phyloP scores from a whole-genome alignment of 2,797 vertebrate species.

The Gymnoscopelus braueri region DNA sequence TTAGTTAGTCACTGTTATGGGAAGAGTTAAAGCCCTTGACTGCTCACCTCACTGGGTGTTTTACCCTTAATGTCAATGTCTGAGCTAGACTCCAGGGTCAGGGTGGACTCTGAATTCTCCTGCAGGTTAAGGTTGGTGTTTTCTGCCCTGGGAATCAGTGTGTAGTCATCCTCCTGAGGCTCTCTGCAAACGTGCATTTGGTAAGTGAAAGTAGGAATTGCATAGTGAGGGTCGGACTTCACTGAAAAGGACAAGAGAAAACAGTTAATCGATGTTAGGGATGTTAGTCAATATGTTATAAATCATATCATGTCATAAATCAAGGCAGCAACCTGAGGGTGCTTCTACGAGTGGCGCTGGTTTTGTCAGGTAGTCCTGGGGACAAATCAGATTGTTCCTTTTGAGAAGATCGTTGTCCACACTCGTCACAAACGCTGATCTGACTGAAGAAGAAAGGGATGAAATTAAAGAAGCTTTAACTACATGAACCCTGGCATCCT shows the following conservation, averaged over 20 bases:
- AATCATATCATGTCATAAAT: background rate
- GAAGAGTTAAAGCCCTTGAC: background rate
- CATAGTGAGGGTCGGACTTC: conserved; percentile 53
- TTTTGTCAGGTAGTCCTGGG: conserved; percentile 84
- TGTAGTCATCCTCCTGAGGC: conserved; percentile 54
- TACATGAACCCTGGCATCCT: too few species aligned
- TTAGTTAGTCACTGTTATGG: background rate
- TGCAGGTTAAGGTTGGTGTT: conserved; percentile 11
- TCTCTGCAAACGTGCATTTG: conserved; percentile 56
- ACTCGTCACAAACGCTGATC: conserved; percentile 83
- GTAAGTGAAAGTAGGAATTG: conserved; percentile 72
- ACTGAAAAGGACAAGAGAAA: conserved; percentile 67
- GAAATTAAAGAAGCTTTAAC: background rate
- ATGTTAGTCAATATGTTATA: background rate
- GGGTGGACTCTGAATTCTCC: conserved; percentile 62
- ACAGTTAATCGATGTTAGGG: too few species aligned
- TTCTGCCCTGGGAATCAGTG: conserved; percentile 28
- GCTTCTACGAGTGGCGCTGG: conserved; percentile 59
- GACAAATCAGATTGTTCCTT: conserved; percentile 85
- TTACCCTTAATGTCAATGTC: conserved; percentile 36
- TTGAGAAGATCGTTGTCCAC: conserved; percentile 85
- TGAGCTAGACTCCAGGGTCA: conserved; percentile 59
- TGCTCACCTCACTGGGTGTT: conserved; percentile 69
- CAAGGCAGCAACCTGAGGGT: conserved; percentile 80
- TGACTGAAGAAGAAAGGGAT: conserved; percentile 70